Conservation (phyloP, 2,113 vertebrate genomes). For the Crypturellus undulatus region DNA sequence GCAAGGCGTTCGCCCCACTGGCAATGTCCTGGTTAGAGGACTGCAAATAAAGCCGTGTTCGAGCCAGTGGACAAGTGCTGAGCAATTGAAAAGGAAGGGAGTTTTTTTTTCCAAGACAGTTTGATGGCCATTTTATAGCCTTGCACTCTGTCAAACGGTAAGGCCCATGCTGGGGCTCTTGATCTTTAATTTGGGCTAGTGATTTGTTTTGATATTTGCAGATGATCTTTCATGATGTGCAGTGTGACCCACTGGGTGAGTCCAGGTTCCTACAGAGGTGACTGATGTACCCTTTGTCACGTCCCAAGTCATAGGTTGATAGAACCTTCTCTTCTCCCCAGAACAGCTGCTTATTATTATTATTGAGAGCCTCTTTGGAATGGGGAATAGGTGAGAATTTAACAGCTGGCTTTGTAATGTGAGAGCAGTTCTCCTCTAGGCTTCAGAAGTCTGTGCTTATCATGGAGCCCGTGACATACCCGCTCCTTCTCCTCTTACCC, state of each 20-base stretch:
- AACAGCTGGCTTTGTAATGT: slow-evolving; percentile 41
- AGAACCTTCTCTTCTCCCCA: not conserved
- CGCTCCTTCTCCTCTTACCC: not conserved
- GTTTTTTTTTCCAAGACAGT: not conserved
- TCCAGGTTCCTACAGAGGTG: not conserved
- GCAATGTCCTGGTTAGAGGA: not conserved
- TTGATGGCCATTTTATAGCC: not conserved
- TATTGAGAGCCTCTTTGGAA: not conserved
- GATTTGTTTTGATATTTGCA: not conserved
- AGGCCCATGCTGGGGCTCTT: not conserved
- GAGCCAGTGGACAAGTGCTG: not conserved
- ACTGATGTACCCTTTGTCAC: not conserved
- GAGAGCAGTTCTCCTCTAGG: slow-evolving; percentile 34
- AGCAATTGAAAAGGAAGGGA: not conserved
- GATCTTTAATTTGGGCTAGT: not conserved
- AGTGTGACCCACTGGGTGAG: not conserved
- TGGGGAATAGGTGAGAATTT: slow-evolving; percentile 7
- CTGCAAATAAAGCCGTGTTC: not conserved
- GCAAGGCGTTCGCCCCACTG: not conserved
- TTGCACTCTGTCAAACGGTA: not conserved
- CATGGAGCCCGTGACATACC: not conserved
- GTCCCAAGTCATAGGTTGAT: not conserved
- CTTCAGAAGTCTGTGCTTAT: not conserved
- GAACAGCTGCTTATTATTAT: not conserved
- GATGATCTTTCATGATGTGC: not conserved